Conservation (phyloP, 2,113 vertebrate species). For the Smithornis capensis region DNA sequence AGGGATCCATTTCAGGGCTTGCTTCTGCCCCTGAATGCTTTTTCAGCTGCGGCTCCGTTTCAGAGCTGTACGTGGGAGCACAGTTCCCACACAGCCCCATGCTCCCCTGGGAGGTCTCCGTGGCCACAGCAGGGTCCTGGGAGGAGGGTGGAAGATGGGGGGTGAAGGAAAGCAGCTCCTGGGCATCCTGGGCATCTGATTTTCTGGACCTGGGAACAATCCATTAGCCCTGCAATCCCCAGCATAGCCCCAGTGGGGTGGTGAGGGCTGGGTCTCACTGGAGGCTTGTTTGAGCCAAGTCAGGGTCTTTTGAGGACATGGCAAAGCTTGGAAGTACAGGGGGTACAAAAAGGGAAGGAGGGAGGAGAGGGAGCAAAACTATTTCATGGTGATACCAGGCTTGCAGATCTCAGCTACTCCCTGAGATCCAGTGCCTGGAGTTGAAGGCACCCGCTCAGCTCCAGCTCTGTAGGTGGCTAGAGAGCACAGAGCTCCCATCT, state of each 20-base stretch:
- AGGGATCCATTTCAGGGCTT: background rate
- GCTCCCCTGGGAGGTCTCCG: background rate
- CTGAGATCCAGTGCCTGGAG: background rate
- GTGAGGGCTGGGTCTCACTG: background rate
- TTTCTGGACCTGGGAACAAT: background rate
- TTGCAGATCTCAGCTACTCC: background rate
- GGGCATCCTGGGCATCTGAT: background rate
- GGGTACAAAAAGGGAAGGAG: background rate
- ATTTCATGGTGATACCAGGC: background rate
- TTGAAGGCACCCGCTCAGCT: background rate
- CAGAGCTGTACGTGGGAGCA: background rate
- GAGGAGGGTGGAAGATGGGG: background rate
- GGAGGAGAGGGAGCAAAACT: background rate
- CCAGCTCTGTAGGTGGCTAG: background rate
- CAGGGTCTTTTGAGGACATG: background rate
- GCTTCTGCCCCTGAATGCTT: background rate
- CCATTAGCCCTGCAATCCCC: rapidly evolving
- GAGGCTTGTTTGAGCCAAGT: background rate
- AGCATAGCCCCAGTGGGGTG: rapidly evolving
- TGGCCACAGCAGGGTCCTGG: background rate
- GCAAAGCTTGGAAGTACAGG: background rate
- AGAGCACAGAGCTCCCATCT: background rate
- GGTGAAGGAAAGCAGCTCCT: background rate
- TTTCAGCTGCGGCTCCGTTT: background rate
- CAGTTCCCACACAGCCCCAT: background rate